A percentile compares a stretch with the other conserved stretches of the same genome.
Conservation (phyloP, 2,888 invertebrate genomes). For the Conchocele bisecta region DNA sequence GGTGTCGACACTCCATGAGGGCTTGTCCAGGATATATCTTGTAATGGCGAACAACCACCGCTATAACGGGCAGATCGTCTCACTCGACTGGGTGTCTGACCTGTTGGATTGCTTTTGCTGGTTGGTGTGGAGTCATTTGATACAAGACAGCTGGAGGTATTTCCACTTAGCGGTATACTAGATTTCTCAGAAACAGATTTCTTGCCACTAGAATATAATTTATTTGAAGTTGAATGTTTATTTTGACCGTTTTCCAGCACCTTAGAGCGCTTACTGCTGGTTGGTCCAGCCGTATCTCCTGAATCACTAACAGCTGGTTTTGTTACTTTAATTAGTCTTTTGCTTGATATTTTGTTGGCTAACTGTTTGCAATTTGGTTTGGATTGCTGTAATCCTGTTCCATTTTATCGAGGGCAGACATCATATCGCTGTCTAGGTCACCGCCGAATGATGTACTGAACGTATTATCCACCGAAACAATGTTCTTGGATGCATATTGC, state of each 20-base stretch:
- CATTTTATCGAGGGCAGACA: slow-evolving; percentile 64
- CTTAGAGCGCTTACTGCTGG: neutral
- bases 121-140: slow-evolving; percentile 1
- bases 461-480: slow-evolving; percentile 55
- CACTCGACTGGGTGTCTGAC: no score
- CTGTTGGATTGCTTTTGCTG: neutral
- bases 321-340: neutral
- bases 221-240: neutral
- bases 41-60: neutral
- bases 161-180: no score
- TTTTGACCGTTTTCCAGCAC: neutral
- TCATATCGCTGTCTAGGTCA: slow-evolving; percentile 68
- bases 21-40: neutral
- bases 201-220: no score
- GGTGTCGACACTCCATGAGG: slow-evolving; percentile 22
- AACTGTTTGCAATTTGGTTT: no score
- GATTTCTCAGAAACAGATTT: no score
- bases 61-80: no score
- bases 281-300: no score
- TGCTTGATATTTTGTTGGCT: no score
- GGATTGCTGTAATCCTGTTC: slow-evolving; percentile 50
- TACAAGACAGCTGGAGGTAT: no score
- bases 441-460: slow-evolving; percentile 64
- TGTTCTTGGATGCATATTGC: no score
- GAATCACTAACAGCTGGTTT: neutral